phyloP scores from a whole-genome alignment of 2,888 invertebrate species.

The Argyra leucocephala region DNA sequence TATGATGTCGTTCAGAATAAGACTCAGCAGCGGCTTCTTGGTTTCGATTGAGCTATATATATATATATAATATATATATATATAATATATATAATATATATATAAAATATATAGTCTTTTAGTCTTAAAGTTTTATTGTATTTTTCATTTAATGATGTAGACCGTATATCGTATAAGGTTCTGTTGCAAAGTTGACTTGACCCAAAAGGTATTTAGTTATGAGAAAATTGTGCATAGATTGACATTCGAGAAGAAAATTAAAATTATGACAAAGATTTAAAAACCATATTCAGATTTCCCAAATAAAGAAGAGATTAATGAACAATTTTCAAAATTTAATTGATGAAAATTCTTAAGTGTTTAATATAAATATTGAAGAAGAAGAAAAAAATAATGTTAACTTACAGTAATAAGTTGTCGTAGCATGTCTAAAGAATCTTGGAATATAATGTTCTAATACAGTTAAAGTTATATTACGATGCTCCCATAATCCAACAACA shows the following conservation, averaged over 20 bases:
- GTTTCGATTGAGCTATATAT: neutral
- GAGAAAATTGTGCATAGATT: too few species aligned
- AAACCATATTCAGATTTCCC: too few species aligned
- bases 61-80: too few species aligned
- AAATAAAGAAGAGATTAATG: too few species aligned
- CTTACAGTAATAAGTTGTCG: slow-evolving; percentile 68
- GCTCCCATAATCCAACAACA: slow-evolving; percentile 80
- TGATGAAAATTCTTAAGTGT: neutral
- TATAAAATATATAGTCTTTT: too few species aligned
- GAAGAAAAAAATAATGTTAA: slow-evolving; percentile 6
- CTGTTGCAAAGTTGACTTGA: neutral
- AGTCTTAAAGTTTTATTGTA: too few species aligned
- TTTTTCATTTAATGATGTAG: neutral
- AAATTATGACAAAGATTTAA: too few species aligned
- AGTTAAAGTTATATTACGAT: slow-evolving; percentile 71
- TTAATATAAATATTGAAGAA: neutral
- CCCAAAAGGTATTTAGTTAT: too few species aligned
- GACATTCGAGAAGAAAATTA: too few species aligned
- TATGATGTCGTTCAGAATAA: neutral
- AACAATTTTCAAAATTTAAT: too few species aligned
- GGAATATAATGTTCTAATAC: slow-evolving; percentile 79
- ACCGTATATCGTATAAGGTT: neutral
- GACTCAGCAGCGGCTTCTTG: neutral
- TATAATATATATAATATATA: too few species aligned
- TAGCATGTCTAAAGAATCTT: slow-evolving; percentile 68